These are phyloP conservation scores for Rhimphoctona megacephalus DNA, from an alignment of 2,888 invertebrate species.

Conservation along the genomic window DNA sequence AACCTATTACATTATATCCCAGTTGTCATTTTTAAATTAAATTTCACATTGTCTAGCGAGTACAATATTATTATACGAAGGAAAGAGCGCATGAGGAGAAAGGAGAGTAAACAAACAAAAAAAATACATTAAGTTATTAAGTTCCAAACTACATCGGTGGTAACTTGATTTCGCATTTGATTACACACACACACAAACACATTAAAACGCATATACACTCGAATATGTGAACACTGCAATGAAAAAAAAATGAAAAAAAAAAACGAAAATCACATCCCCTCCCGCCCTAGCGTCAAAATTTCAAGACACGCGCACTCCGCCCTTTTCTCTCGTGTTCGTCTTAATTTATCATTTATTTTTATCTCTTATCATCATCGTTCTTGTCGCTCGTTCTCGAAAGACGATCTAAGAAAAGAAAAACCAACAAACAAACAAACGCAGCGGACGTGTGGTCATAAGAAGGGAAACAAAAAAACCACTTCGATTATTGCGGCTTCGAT, in stretches of 20 bases:
- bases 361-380: background rate
- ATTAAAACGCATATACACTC: conserved; percentile 47
- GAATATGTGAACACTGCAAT: conserved; percentile 54
- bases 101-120: conserved; percentile 78
- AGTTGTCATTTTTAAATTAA: conserved; percentile 82
- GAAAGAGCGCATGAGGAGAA: conserved; percentile 81
- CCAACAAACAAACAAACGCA: background rate
- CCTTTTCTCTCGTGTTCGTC: conserved; percentile 15
- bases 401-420: background rate
- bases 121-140: conserved; percentile 79
- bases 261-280: background rate
- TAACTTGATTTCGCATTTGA: conserved; percentile 79
- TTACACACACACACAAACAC: conserved; percentile 54
- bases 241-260: conserved; percentile 42
- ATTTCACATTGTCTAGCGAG: conserved; percentile 83
- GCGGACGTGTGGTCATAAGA: background rate
- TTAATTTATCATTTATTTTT: background rate
- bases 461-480: conserved; percentile 1
- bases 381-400: background rate
- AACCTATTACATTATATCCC: conserved; percentile 80
- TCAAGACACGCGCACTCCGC: background rate
- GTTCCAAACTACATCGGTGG: conserved; percentile 80
- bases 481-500: conserved; percentile 18
- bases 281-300: conserved; percentile 2
- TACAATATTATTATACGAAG: conserved; percentile 82